Base-by-base conservation (phyloP, 2,797 vertebrate genomes). In the Heliangelus exortis region DNA sequence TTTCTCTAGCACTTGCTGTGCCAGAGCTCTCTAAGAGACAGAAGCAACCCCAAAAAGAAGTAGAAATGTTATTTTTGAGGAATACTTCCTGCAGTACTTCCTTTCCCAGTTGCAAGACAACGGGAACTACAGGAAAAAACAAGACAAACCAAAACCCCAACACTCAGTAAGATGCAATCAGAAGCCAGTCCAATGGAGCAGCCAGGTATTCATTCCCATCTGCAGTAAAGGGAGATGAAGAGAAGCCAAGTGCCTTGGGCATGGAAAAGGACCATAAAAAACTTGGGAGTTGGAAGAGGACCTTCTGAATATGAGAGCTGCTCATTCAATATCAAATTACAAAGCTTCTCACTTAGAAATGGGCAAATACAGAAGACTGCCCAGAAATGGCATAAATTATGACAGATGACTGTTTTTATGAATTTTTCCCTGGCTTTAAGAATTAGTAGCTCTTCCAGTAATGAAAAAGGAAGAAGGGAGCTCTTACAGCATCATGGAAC, bases 51-150 rank as follows among this genome's bases (percentile, higher is more conserved):
- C 25, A 21, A 68, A 68, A 82, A 85, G 39, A 61, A 29, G 18
- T 3, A 59, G n/a, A 67, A 3, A 63, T 3, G 12, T 39, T 92
- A 34, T 87, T 79, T 78, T 61, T 81, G 55, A 91, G 79, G 39
- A 84, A 43, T 84, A 89, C 33, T 94, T 87, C 89, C 82, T 89
- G 59, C 50, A 73, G 65, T 29, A 87, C 19, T 84, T 75, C 68
- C 83, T 84, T 80, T 63, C 83, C 67, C 45, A 55, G 34, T 2
- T 55, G 26, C 59, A 91, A 75, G 78, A 94, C 74, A 96, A 93
- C 91, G 84, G 58, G 47, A 84, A 79, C 16, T 54, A 87, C 48
- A 88, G 80, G 77, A 58, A 8, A 67, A 59, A 65, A 33, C 39
- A 50, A 41, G 39, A 41, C 14, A 41, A 41, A 41, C 39, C 39